A percentile compares a stretch with the other conserved stretches of the same genome.
These are phyloP conservation scores for Steatocranus sp. DNA, from an alignment of 2,797 vertebrate genomes.

Conservation along the genomic window DNA sequence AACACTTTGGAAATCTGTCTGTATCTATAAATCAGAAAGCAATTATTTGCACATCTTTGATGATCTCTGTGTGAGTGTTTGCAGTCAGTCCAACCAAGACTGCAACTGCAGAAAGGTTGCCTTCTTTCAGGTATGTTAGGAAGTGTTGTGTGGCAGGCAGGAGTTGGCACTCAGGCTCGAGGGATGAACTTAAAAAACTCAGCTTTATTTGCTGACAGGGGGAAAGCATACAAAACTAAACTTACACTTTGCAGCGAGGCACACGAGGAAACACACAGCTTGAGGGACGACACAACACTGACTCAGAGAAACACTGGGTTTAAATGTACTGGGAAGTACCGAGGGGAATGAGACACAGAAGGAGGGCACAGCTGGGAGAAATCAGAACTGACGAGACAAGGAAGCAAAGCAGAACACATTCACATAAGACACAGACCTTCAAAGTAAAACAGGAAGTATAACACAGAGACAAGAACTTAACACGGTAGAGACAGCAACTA, in stretches of 20 bases:
- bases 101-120: not conserved
- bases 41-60: not conserved
- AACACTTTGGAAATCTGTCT: not conserved
- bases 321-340: not conserved
- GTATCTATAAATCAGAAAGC: not conserved
- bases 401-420: not conserved
- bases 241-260: fast-evolving
- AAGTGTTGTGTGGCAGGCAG: not conserved
- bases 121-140: not conserved
- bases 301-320: not conserved
- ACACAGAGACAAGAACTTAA: fast-evolving
- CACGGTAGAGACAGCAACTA: not conserved
- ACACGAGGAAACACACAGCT: not conserved
- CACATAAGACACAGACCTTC: not conserved
- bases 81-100: not conserved
- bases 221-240: not conserved
- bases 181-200: fast-evolving
- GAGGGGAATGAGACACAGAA: not conserved
- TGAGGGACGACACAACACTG: fast-evolving
- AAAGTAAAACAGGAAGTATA: not conserved
- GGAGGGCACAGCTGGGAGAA: fast-evolving
- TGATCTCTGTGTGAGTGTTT: not conserved
- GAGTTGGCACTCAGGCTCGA: fast-evolving
- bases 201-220: not conserved
- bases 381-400: not conserved